These are phyloP conservation scores for Phytoseiulus persimilis DNA, from an alignment of 2,888 invertebrate species.

Conservation along the genomic window DNA sequence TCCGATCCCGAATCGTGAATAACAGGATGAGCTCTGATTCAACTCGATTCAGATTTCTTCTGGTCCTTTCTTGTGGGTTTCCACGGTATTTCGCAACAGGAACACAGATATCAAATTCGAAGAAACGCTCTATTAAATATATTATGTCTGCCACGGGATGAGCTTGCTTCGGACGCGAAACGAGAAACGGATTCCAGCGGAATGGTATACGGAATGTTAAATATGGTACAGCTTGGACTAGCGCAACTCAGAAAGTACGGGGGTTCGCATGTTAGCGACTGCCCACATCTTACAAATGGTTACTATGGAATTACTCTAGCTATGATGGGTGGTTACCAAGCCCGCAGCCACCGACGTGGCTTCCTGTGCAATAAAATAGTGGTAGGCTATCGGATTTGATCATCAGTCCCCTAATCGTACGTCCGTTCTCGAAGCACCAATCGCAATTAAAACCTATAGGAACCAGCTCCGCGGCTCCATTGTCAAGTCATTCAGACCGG, in stretches of 20 bases:
- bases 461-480: not conserved
- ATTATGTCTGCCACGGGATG: not conserved
- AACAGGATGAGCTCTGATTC: too few relatives aligned
- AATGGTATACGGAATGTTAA: not conserved
- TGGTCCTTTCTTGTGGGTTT: not conserved
- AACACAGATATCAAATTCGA: not conserved
- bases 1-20: too few relatives aligned
- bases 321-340: not conserved
- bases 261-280: not conserved
- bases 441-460: not conserved
- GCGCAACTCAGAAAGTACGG: slow-evolving; percentile 23
- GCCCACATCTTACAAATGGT: not conserved
- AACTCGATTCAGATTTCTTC: too few relatives aligned
- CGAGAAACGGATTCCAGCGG: not conserved
- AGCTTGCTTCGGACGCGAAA: not conserved
- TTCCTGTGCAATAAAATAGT: not conserved
- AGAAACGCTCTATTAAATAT: not conserved
- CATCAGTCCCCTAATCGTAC: not conserved
- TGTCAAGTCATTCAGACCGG: not conserved
- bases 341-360: not conserved
- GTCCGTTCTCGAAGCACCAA: not conserved
- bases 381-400: not conserved
- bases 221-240: slow-evolving; percentile 36
- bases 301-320: not conserved
- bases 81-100: not conserved